These are phyloP conservation scores for Cyanoderma ruficeps DNA, from an alignment of 2,113 vertebrate genomes.

Conservation along the genomic window DNA sequence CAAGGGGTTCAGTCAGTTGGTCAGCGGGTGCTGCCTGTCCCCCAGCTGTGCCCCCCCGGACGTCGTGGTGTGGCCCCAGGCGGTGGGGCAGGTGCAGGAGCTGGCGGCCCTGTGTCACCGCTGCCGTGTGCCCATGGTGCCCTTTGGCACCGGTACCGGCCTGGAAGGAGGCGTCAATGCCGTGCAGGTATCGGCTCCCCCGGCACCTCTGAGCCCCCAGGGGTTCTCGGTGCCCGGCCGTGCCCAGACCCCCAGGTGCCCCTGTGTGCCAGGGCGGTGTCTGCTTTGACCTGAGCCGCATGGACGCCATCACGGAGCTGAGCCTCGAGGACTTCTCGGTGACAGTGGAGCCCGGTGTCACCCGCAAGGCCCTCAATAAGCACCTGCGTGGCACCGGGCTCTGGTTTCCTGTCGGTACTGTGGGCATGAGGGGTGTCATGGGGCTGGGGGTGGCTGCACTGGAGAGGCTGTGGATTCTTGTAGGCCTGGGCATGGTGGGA, in stretches of 20 bases:
- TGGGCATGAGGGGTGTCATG: accelerated
- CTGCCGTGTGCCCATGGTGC: slow-evolving; percentile 84
- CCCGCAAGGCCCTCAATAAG: slow-evolving; percentile 84
- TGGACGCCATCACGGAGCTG: slow-evolving; percentile 84
- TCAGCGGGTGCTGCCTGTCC: background rate
- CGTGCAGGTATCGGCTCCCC: slow-evolving; percentile 71
- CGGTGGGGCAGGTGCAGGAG: slow-evolving; percentile 86
- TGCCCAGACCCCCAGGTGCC: background rate
- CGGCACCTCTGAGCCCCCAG: background rate
- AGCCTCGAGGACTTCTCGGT: slow-evolving; percentile 90
- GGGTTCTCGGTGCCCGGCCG: accelerated
- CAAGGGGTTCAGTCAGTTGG: background rate
- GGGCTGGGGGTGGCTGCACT: accelerated
- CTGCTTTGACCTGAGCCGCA: slow-evolving; percentile 88
- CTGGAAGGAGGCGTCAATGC: slow-evolving; percentile 90
- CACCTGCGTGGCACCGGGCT: slow-evolving; percentile 86
- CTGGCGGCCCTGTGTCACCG: slow-evolving; percentile 83
- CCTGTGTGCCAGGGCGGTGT: slow-evolving; percentile 81
- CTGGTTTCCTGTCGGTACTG: slow-evolving; percentile 86
- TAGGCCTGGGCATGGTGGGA: background rate
- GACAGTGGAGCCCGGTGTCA: slow-evolving; percentile 89
- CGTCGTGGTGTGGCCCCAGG: slow-evolving; percentile 31
- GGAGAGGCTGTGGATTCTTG: too few relatives aligned
- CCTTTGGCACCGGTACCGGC: slow-evolving; percentile 91
- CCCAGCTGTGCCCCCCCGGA: background rate